These are phyloP conservation scores for Hemistola chrysoprasaria DNA, from an alignment of 2,888 invertebrate species.

Conservation along the genomic window DNA sequence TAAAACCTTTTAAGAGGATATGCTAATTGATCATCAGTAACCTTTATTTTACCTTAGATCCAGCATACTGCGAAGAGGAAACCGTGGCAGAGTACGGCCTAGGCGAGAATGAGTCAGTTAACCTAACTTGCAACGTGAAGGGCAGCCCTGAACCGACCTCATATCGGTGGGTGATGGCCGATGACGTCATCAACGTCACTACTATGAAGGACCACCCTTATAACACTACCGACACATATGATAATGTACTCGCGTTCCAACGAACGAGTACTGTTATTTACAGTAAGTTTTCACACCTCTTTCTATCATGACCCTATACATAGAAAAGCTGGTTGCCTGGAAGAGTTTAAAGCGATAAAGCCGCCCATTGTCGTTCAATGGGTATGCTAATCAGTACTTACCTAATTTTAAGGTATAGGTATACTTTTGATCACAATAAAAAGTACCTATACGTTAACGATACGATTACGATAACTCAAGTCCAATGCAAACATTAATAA, in stretches of 20 bases:
- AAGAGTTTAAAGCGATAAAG: too few relatives aligned
- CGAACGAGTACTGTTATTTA: conserved; percentile 57
- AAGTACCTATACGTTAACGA: too few relatives aligned
- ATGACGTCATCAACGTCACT: conserved; percentile 46
- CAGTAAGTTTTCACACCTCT: conserved; percentile 48
- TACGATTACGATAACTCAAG: too few relatives aligned
- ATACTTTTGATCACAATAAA: too few relatives aligned
- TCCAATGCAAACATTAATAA: too few relatives aligned
- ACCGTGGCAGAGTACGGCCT: conserved; percentile 57
- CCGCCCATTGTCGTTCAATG: too few relatives aligned
- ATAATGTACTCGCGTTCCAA: conserved; percentile 47
- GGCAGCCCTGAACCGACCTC: conserved; percentile 54
- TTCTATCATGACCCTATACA: too few relatives aligned
- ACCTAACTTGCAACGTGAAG: conserved; percentile 62
- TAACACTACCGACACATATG: conserved; percentile 47
- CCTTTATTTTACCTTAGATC: conserved; percentile 44
- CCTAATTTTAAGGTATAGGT: too few relatives aligned
- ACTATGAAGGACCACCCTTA: conserved; percentile 43
- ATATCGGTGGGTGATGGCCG: conserved; percentile 63
- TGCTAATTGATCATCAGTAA: too few relatives aligned
- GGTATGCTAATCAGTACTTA: too few relatives aligned
- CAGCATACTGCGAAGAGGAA: conserved; percentile 60
- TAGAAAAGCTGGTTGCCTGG: too few relatives aligned
- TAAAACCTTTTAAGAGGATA: too few relatives aligned
- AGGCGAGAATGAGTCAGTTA: conserved; percentile 56